Base-by-base conservation (phyloP, 1,140 invertebrate species). In the Tetranychus cinnabarinus region DNA sequence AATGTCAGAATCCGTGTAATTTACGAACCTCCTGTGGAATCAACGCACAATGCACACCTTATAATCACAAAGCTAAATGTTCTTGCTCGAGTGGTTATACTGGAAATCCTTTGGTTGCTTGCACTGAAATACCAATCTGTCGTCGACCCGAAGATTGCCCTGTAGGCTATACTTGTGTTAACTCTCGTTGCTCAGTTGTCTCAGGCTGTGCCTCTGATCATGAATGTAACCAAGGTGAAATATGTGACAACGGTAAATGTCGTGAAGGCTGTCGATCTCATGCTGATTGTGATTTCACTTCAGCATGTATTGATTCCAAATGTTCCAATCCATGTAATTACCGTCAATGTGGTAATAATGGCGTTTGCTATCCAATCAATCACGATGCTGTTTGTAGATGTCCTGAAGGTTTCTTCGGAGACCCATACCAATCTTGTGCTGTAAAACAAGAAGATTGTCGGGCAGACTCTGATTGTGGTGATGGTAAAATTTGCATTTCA, bases 1-100 rank as follows among this genome's bases (percentile, higher is more conserved):
- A 87, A 66, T 93, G 88, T 72, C 79, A 86, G 15, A 81, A 87
- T 70, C 86, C 87, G 1, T 93, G 88, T 67, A 69, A 85, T 1
- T 67, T 66, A 37, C 79, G 80, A 56, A 82, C 84, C 59, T 74
- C 77, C 3, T 93, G 23, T 23, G 23, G 88, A 58, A 73, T 82
- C 2, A 90, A 89, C 68, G 86, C 88, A 5, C 77, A 85, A 63
- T 92, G 88, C 66, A 80, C 76, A 68, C 79, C 85, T 3, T 69
- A 77, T 7, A 78, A 81, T 64, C 86, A 91, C 69, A 78, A 79
- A 61, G 81, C 81, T 2, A 76, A 81, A 15, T 92, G 88, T 68
- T 76, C 77, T 10, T 92, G 88, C 71, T 78, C 85, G 12, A 70
- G 77, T 7, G 82, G 82, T 15, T 90, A 85, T 69, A 77, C 76